Percentiles rank a stretch among this genome's conserved stretches.
These are phyloP conservation scores for Platycnemis pennipes DNA, from an alignment of 2,888 invertebrate species.

Conservation along the genomic window DNA sequence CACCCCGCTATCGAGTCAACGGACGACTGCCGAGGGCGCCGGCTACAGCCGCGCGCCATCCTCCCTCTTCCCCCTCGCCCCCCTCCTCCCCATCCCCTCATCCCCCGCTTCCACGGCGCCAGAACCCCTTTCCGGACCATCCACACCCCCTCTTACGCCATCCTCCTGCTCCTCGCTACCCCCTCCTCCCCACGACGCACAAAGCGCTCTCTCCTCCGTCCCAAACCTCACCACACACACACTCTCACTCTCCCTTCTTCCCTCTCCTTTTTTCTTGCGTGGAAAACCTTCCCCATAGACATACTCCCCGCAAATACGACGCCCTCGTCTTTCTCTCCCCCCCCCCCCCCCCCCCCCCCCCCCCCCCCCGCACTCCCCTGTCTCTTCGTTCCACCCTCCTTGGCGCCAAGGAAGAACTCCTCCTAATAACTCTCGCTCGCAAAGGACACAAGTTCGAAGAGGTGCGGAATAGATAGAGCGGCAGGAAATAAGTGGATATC, in stretches of 20 bases:
- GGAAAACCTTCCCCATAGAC: neutral
- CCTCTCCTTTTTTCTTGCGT: neutral
- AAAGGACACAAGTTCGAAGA: no score
- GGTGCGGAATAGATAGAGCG: no score
- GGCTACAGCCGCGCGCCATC: neutral
- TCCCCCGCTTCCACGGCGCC: neutral
- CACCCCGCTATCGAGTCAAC: slow-evolving; percentile 22
- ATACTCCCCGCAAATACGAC: neutral
- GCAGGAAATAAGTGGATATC: no score
- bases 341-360: neutral
- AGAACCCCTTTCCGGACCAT: neutral
- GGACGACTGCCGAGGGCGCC: slow-evolving; percentile 54
- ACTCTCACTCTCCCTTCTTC: neutral
- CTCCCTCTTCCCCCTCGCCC: neutral
- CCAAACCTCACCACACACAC: neutral
- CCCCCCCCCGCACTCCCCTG: no score
- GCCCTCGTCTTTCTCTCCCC: neutral
- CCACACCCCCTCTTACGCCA: neutral
- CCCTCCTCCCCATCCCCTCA: neutral
- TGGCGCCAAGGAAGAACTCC: neutral
- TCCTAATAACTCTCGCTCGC: neutral
- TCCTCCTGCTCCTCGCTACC: neutral
- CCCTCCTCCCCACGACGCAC: neutral
- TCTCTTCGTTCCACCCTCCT: neutral
- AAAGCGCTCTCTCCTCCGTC: neutral